These are phyloP conservation scores for Anabas testudineus DNA, from an alignment of 2,797 vertebrate genomes.

Conservation along the genomic window DNA sequence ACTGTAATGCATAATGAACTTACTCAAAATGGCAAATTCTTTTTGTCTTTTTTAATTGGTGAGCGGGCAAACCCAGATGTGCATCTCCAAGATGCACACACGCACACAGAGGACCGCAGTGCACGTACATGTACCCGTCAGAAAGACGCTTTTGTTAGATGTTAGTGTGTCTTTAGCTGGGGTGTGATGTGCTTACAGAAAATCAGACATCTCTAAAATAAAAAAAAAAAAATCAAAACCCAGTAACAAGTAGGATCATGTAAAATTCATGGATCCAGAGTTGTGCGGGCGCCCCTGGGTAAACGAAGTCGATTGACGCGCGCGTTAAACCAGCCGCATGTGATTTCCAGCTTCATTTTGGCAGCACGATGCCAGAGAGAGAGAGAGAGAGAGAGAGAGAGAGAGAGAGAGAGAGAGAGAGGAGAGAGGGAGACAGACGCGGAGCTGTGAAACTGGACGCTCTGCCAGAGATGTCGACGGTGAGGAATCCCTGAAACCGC, in stretches of 20 bases:
- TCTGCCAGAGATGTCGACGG: slow-evolving; percentile 75
- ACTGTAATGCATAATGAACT: slow-evolving; percentile 10
- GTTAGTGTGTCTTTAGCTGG: slow-evolving; percentile 4
- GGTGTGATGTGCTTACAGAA: slow-evolving; percentile 20
- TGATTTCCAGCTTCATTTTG: slow-evolving; percentile 77
- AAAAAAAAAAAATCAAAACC: too few relatives aligned
- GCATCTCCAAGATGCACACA: slow-evolving; percentile 15
- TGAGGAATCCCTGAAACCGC: slow-evolving; percentile 68
- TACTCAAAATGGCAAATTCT: slow-evolving; percentile 9
- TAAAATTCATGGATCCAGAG: slow-evolving; percentile 60
- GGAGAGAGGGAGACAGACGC: slow-evolving; percentile 30
- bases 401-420: slow-evolving; percentile 38
- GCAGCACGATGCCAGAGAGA: slow-evolving; percentile 71
- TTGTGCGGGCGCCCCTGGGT: slow-evolving; percentile 60
- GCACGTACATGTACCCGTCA: slow-evolving; percentile 51
- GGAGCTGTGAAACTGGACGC: slow-evolving; percentile 66
- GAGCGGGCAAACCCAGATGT: slow-evolving; percentile 1
- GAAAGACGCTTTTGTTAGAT: slow-evolving; percentile 23
- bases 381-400: slow-evolving; percentile 33
- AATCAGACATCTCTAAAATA: slow-evolving; percentile 18
- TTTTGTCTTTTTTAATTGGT: slow-evolving; percentile 18
- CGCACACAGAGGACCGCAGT: slow-evolving; percentile 45
- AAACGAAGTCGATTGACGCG: slow-evolving; percentile 69
- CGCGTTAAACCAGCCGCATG: slow-evolving; percentile 70
- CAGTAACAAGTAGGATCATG: slow-evolving; percentile 48